These are phyloP conservation scores for Octodon degus DNA, from an alignment of 2,113 vertebrate species.

Conservation along the genomic window DNA sequence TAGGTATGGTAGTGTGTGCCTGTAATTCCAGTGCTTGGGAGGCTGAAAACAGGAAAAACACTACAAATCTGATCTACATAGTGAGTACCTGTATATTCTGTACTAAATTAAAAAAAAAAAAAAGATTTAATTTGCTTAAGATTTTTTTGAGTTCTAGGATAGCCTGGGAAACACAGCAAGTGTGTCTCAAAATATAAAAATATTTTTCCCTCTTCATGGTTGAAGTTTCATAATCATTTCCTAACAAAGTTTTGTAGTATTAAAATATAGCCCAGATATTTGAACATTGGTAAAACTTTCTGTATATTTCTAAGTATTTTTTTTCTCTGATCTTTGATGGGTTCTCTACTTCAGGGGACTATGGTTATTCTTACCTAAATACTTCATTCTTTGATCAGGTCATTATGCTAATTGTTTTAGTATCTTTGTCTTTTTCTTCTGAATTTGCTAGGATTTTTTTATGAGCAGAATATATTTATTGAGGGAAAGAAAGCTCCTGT, in stretches of 20 bases:
- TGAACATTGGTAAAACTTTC: not conserved
- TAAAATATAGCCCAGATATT: not conserved
- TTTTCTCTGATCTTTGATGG: not conserved
- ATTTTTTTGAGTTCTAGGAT: not conserved
- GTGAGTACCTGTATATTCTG: no score
- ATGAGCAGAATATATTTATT: no score
- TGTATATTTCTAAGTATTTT: not conserved
- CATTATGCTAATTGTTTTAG: not conserved
- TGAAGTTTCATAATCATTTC: conserved; percentile 21
- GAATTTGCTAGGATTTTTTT: no score
- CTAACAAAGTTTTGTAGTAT: not conserved
- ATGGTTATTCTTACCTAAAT: not conserved
- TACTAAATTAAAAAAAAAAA: no score
- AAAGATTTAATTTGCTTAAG: no score
- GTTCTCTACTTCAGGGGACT: not conserved
- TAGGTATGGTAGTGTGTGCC: no score
- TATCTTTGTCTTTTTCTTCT: not conserved
- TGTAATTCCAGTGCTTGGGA: no score
- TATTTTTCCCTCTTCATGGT: not conserved
- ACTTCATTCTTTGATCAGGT: not conserved
- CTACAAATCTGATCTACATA: no score
- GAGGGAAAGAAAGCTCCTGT: no score
- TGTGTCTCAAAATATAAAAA: not conserved
- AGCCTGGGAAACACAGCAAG: not conserved
- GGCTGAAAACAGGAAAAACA: no score